Conservation (phyloP, 2,113 vertebrate genomes). For the Halichoerus grypus region DNA sequence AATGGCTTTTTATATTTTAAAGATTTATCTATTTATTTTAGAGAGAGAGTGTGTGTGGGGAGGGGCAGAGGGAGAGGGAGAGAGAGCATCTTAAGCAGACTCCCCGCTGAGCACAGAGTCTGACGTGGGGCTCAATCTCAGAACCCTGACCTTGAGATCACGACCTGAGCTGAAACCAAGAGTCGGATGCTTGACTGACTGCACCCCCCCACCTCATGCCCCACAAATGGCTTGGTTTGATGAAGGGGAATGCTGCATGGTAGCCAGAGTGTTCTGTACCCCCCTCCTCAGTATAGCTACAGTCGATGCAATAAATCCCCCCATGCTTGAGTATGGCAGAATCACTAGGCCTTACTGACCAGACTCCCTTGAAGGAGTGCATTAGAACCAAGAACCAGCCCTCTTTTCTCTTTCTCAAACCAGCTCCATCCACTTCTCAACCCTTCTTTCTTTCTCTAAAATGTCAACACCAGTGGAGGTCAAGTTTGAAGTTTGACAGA, state of each 20-base stretch:
- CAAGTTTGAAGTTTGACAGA: background rate
- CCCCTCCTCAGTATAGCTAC: rapidly evolving
- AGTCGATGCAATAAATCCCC: background rate
- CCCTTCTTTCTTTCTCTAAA: background rate
- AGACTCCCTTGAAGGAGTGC: background rate
- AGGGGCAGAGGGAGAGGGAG: background rate
- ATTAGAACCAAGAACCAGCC: background rate
- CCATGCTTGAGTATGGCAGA: rapidly evolving
- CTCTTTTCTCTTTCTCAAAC: background rate
- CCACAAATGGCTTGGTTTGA: background rate
- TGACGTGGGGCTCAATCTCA: background rate
- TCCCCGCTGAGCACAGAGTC: background rate
- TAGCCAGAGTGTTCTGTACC: background rate
- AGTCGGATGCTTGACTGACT: background rate
- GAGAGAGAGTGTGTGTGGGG: background rate
- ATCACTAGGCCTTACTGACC: background rate
- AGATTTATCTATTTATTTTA: background rate
- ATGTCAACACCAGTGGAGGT: background rate
- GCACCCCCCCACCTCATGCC: background rate
- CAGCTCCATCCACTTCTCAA: background rate
- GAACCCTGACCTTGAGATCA: background rate
- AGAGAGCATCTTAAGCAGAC: background rate
- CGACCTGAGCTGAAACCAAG: background rate
- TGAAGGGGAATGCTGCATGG: no score
- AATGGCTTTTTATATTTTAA: background rate